Conservation (phyloP, 1,140 invertebrate genomes). For the Drosophila biarmipes region DNA sequence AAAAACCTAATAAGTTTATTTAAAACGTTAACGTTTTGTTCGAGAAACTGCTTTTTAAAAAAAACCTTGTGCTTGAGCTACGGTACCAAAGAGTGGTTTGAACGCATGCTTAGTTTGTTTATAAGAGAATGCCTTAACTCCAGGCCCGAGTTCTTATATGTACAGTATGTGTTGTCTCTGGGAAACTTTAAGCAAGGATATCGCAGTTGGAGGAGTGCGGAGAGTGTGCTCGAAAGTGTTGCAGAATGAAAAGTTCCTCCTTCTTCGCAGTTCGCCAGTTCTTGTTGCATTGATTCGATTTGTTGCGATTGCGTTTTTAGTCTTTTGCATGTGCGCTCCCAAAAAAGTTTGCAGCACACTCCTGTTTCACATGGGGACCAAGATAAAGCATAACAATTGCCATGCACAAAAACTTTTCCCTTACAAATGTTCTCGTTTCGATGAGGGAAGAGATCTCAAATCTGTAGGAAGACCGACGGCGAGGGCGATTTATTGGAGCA, state of each 20-base stretch:
- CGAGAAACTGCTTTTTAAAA: background rate
- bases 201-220: slow-evolving; percentile 8
- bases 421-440: slow-evolving; percentile 59
- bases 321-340: slow-evolving; percentile 76
- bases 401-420: slow-evolving; percentile 58
- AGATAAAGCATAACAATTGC: slow-evolving; percentile 76
- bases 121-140: slow-evolving; percentile 24
- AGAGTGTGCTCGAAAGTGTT: slow-evolving; percentile 63
- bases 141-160: slow-evolving; percentile 7
- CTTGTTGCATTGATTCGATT: slow-evolving; percentile 80
- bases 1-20: background rate
- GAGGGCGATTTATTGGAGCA: slow-evolving; percentile 64
- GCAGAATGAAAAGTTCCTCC: slow-evolving; percentile 73
- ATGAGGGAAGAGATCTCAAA: slow-evolving; percentile 14
- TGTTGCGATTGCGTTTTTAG: slow-evolving; percentile 81
- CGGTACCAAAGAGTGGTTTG: slow-evolving; percentile 43
- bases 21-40: background rate
- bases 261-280: slow-evolving; percentile 40
- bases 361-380: slow-evolving; percentile 20
- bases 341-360: slow-evolving; percentile 41
- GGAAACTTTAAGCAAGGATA: slow-evolving; percentile 53
- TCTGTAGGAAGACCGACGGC: background rate
- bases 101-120: slow-evolving; percentile 68
- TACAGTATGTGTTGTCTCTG: slow-evolving; percentile 38
- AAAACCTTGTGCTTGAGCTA: background rate